phyloP scores from a whole-genome alignment of 2,888 invertebrate genomes.

The Lithophane leautieri region DNA sequence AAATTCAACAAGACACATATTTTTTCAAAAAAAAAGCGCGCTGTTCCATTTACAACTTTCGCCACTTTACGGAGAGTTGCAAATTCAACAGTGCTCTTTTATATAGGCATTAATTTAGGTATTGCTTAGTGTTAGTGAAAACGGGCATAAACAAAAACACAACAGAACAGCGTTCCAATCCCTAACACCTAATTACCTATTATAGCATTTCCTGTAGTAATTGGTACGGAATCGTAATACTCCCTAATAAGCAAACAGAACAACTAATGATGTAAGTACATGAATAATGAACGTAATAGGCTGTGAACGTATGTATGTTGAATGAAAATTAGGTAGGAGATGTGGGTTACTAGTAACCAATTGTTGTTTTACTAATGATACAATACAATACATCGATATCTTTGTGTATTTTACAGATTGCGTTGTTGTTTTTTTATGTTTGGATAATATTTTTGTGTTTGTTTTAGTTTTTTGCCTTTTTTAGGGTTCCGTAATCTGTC shows the following conservation, averaged over 20 bases:
- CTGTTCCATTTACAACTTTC: background rate
- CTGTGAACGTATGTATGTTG: conserved; percentile 48
- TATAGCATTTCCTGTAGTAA: conserved; percentile 12
- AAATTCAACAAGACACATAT: background rate
- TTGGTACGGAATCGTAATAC: conserved; percentile 9
- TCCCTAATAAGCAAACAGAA: conserved; percentile 29
- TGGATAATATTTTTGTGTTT: background rate
- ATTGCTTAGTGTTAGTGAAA: background rate
- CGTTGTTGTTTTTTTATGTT: background rate
- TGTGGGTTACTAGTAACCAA: conserved; percentile 14
- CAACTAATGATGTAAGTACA: conserved; percentile 31
- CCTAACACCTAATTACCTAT: conserved; percentile 1
- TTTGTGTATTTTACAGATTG: conserved; percentile 8
- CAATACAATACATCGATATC: background rate
- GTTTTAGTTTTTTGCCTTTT: background rate
- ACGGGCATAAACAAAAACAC: background rate
- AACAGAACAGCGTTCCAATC: background rate
- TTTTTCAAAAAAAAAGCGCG: background rate
- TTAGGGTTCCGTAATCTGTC: too few relatives aligned
- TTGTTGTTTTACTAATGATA: conserved; percentile 35
- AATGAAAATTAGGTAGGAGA: conserved; percentile 49
- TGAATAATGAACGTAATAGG: conserved; percentile 39
- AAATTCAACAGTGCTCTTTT: background rate
- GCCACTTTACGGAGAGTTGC: background rate
- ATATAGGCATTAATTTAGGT: background rate